These are phyloP conservation scores for Oreochromis niloticus DNA, from an alignment of 2,113 vertebrate genomes.

Conservation along the genomic window DNA sequence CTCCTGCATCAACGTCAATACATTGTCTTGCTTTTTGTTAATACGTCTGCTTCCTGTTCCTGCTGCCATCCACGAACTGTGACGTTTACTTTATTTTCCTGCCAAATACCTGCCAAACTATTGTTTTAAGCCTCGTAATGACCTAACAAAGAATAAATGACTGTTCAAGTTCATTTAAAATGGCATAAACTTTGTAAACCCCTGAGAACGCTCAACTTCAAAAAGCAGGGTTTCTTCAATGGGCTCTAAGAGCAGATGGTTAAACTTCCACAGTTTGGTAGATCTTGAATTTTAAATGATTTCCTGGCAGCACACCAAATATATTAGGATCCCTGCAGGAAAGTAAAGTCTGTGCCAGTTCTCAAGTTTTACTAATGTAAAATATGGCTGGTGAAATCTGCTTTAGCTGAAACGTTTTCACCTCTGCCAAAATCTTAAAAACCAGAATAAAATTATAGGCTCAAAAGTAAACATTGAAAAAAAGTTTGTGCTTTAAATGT, in stretches of 20 bases:
- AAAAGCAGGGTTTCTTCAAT: neutral
- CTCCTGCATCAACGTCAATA: neutral
- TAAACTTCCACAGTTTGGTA: slow-evolving; percentile 9
- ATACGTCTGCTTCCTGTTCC: neutral
- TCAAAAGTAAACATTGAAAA: slow-evolving; percentile 27
- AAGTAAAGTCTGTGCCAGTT: slow-evolving; percentile 3
- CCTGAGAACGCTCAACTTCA: neutral
- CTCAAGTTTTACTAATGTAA: slow-evolving; percentile 23
- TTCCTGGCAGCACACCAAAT: slow-evolving; percentile 4
- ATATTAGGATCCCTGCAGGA: slow-evolving; percentile 32
- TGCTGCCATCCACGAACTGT: neutral
- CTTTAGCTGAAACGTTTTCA: slow-evolving; percentile 25
- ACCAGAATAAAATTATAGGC: slow-evolving; percentile 18
- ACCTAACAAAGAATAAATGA: neutral
- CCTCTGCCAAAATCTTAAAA: slow-evolving; percentile 8
- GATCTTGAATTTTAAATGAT: slow-evolving; percentile 7
- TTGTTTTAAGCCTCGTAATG: neutral
- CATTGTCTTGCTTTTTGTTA: neutral
- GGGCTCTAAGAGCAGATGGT: neutral
- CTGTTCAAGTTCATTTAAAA: neutral
- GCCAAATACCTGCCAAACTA: neutral
- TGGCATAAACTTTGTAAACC: neutral
- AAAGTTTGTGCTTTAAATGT: neutral
- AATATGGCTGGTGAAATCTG: slow-evolving; percentile 27
- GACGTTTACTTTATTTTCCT: neutral